Percentiles rank a stretch among this genome's conserved stretches.
phyloP scores from a whole-genome alignment of 2,113 vertebrate species.

The Sinocyclocheilus anophthalmus region DNA sequence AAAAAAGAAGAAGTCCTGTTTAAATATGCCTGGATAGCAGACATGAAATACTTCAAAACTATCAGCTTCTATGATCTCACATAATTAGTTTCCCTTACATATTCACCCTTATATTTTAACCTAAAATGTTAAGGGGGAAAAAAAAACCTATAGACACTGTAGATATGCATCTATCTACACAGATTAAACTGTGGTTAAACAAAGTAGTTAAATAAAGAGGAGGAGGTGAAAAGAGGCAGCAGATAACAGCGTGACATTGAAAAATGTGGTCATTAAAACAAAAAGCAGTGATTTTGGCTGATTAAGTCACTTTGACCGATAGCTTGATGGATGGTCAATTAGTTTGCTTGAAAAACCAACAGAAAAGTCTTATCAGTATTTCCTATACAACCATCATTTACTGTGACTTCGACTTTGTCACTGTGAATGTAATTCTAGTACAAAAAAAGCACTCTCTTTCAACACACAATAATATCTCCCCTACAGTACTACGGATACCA shows the following conservation, averaged over 20 bases:
- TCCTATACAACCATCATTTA: background rate
- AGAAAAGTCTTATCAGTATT: background rate
- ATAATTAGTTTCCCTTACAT: background rate
- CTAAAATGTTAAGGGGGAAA: background rate
- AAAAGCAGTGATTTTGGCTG: background rate
- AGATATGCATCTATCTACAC: background rate
- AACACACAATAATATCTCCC: background rate
- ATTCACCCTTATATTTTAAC: background rate
- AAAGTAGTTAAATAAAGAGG: background rate
- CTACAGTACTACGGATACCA: background rate
- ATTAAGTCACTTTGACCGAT: background rate
- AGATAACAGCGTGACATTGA: constrained; percentile 14
- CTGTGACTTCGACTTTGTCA: background rate
- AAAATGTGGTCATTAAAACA: background rate
- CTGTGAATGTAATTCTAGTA: background rate
- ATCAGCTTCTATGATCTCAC: background rate
- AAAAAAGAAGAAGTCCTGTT: background rate
- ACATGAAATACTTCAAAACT: background rate
- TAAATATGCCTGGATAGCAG: background rate
- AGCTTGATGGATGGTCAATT: constrained; percentile 6
- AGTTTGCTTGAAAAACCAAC: background rate
- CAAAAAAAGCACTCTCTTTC: background rate
- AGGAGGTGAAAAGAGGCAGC: background rate
- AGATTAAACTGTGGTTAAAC: background rate
- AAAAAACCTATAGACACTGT: background rate